These are phyloP conservation scores for Nomada hirtipes DNA, from an alignment of 2,888 invertebrate genomes.

Conservation along the genomic window DNA sequence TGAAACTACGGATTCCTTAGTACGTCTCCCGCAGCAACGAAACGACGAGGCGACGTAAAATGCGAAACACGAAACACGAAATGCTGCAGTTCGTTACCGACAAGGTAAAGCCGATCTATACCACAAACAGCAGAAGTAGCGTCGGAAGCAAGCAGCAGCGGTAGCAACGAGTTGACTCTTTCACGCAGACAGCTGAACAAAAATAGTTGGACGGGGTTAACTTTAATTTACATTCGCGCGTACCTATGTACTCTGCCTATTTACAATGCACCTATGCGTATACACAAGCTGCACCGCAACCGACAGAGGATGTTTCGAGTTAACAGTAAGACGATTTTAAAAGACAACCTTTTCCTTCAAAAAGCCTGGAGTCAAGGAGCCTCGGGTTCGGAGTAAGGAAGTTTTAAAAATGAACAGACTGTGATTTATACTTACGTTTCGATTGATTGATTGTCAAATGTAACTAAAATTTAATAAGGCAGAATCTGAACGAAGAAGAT, in stretches of 20 bases:
- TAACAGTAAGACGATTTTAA: constrained; percentile 28
- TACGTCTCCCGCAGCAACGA: constrained; percentile 9
- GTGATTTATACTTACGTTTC: no score
- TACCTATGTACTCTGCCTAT: constrained; percentile 52
- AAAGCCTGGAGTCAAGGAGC: not conserved
- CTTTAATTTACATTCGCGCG: constrained; percentile 74
- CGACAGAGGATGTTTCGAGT: constrained; percentile 38
- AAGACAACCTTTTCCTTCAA: not conserved
- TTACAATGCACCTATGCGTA: constrained; percentile 23
- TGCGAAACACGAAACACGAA: constrained; percentile 58
- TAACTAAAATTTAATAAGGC: no score
- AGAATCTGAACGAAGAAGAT: no score
- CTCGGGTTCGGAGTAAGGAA: not conserved
- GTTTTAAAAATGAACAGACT: not conserved
- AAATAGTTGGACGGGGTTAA: constrained; percentile 73
- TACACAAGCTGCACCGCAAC: not conserved
- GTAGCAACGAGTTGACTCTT: constrained; percentile 52
- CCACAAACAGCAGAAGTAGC: constrained; percentile 53
- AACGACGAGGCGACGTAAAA: constrained; percentile 48
- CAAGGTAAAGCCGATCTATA: constrained; percentile 63
- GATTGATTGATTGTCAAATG: no score
- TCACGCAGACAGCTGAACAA: constrained; percentile 64
- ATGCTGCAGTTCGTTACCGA: constrained; percentile 69
- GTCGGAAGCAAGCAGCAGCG: constrained; percentile 19
- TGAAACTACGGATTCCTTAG: constrained; percentile 29